Percentiles rank a stretch among this genome's conserved stretches.
phyloP scores from a whole-genome alignment of 2,113 vertebrate species.

The Corvus moneduloides region DNA sequence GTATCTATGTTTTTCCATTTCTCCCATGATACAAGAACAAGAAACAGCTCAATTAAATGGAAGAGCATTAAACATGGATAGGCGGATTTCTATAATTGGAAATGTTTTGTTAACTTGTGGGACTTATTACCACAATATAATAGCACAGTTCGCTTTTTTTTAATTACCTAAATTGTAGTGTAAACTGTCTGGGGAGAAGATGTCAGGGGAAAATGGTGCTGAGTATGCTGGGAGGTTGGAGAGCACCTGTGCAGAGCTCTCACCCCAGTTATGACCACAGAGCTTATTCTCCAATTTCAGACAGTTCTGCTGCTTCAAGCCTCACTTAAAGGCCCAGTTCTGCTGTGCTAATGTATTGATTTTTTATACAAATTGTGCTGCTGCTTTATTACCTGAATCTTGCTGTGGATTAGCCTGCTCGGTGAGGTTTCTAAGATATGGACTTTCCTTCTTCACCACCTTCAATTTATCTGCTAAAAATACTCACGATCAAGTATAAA shows the following conservation, averaged over 20 bases:
- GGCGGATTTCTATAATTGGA: conserved; percentile 33
- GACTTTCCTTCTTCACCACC: not conserved
- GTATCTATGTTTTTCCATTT: conserved; percentile 11
- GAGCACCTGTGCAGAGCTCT: not conserved
- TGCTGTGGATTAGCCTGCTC: not conserved
- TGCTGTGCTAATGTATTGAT: not conserved
- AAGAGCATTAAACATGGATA: not conserved
- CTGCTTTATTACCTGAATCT: not conserved
- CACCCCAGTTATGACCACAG: not conserved
- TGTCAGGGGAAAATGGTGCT: not conserved
- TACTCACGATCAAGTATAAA: not conserved
- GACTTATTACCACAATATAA: not conserved
- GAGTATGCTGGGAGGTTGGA: not conserved
- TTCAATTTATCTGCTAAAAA: not conserved
- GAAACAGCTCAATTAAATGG: not conserved
- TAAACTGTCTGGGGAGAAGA: not conserved
- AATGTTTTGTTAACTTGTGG: conserved; percentile 46
- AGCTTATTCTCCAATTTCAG: not conserved
- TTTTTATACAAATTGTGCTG: not conserved
- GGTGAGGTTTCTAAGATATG: not conserved
- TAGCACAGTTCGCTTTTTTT: not conserved
- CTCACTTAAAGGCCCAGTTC: not conserved
- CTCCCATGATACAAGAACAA: not conserved
- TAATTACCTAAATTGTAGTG: not conserved
- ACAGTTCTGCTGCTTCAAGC: not conserved